A percentile compares a stretch with the other conserved stretches of the same genome.
phyloP scores from a whole-genome alignment of 2,888 invertebrate genomes.

The Lycophotia porphyrea region DNA sequence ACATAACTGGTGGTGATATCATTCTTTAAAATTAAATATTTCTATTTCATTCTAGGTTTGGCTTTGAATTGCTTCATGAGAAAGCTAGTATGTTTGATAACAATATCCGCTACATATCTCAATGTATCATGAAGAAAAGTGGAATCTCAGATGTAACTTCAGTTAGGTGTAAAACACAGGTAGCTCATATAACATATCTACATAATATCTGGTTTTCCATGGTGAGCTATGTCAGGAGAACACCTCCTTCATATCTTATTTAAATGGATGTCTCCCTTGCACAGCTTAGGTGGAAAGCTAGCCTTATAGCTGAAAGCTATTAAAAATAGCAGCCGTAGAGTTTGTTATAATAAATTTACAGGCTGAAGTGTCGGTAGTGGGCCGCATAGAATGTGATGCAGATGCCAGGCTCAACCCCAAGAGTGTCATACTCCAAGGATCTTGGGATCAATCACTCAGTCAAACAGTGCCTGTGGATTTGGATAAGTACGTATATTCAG shows the following conservation, averaged over 20 bases:
- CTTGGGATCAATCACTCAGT: slow-evolving; percentile 88
- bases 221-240: not conserved
- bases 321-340: not conserved
- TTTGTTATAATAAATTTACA: slow-evolving; percentile 66
- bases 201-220: not conserved
- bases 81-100: slow-evolving; percentile 85
- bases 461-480: slow-evolving; percentile 86
- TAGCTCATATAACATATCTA: slow-evolving; percentile 57
- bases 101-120: slow-evolving; percentile 86
- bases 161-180: slow-evolving; percentile 87
- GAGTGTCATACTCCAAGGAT: slow-evolving; percentile 93
- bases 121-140: slow-evolving; percentile 85
- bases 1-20: no score
- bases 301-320: not conserved
- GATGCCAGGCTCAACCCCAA: slow-evolving; percentile 93
- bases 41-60: slow-evolving; percentile 78
- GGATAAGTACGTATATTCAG: slow-evolving; percentile 79
- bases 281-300: not conserved
- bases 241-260: not conserved
- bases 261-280: not conserved
- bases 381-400: slow-evolving; percentile 94
- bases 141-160: slow-evolving; percentile 81
- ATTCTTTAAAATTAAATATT: slow-evolving; percentile 3
- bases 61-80: slow-evolving; percentile 87
- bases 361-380: slow-evolving; percentile 89